Evolutionary conservation across 2,888 invertebrate genomes (phyloP).

Genomic region (Tachina lurida): DNA sequence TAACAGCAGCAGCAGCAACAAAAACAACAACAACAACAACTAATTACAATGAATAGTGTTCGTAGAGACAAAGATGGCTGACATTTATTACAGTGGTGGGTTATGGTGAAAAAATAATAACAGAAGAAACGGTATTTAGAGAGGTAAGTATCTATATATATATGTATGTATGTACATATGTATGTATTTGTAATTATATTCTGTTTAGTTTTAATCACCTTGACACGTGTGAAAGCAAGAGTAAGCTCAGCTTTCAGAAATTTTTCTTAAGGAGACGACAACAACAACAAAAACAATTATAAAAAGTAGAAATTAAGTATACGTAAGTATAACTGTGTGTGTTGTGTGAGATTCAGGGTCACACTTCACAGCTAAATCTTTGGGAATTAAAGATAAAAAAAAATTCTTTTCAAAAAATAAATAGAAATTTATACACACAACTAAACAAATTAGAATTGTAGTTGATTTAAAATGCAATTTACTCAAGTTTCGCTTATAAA

Average conservation of each 20-base stretch:
- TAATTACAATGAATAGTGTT: neutral
- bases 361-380: neutral
- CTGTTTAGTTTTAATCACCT: constrained; percentile 45
- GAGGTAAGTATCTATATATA: neutral
- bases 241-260: neutral
- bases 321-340: neutral
- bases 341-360: constrained; percentile 7
- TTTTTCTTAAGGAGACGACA: constrained; percentile 5
- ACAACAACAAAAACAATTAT: constrained; percentile 23
- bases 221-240: constrained; percentile 43
- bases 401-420: constrained; percentile 10
- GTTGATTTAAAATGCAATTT: neutral
- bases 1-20: neutral
- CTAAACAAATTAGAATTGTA: neutral
- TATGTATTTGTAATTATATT: constrained; percentile 44
- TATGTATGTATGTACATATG: neutral
- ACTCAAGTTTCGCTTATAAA: neutral
- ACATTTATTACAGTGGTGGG: neutral
- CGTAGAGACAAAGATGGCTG: too few relatives aligned
- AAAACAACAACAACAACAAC: neutral
- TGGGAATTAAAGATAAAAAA: neutral
- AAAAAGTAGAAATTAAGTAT: constrained; percentile 6
- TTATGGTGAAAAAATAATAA: neutral
- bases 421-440: constrained; percentile 1
- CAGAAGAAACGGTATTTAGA: constrained; percentile 7